Conservation (phyloP, 2,113 vertebrate genomes). For the Erythrocercus mccallii region DNA sequence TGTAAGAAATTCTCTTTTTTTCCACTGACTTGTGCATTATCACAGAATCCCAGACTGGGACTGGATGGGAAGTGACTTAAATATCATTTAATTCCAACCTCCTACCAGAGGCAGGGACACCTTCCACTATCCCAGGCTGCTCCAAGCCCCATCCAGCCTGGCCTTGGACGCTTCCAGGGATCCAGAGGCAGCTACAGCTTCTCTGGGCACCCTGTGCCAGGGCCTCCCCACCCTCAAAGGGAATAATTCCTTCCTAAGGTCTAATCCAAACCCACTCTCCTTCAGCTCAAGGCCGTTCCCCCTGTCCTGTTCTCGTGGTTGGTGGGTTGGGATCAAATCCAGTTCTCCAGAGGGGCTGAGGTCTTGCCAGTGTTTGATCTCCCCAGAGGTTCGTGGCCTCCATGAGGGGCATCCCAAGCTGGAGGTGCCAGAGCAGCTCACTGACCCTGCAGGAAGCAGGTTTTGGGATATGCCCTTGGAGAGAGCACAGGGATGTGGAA, state of each 20-base stretch:
- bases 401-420: neutral
- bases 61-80: neutral
- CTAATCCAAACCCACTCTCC: neutral
- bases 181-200: neutral
- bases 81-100: neutral
- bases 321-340: neutral
- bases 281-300: neutral
- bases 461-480: neutral
- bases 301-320: neutral
- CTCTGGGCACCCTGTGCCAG: neutral
- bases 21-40: rapidly evolving
- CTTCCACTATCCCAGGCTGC: rapidly evolving
- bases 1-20: neutral
- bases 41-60: neutral
- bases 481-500: neutral
- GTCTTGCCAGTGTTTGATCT: neutral
- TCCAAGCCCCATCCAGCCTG: neutral
- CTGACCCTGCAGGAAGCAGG: neutral
- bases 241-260: neutral
- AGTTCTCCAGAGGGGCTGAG: neutral
- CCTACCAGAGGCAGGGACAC: neutral
- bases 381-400: neutral
- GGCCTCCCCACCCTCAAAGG: neutral
- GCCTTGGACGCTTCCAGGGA: neutral
- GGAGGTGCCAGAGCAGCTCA: too few relatives aligned